phyloP scores from a whole-genome alignment of 1,140 invertebrate genomes.

The Neodiprion lecontei region DNA sequence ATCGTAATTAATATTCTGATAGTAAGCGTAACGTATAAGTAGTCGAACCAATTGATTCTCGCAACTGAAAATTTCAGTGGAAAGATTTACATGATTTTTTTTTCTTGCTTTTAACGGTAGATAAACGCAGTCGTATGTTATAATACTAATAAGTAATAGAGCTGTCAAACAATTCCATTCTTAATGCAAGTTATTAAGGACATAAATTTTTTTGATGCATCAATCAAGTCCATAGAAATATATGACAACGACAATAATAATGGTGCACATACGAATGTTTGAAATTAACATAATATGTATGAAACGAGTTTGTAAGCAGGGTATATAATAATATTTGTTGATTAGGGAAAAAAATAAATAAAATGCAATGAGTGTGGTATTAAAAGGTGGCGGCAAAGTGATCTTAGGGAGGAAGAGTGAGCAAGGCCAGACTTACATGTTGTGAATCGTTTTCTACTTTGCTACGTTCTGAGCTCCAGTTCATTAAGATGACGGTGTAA shows the following conservation, averaged over 20 bases:
- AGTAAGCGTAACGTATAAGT: too few relatives aligned
- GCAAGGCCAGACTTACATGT: constrained; percentile 56
- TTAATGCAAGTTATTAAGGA: too few relatives aligned
- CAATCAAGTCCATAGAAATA: background rate
- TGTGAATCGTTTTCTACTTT: constrained; percentile 57
- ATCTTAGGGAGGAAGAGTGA: constrained; percentile 45
- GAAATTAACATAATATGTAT: background rate
- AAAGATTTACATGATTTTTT: too few relatives aligned
- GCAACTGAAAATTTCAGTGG: too few relatives aligned
- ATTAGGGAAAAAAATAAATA: constrained; percentile 1
- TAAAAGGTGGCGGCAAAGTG: background rate
- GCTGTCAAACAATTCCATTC: background rate
- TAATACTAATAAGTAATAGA: too few relatives aligned
- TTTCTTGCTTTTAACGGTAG: too few relatives aligned
- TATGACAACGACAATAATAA: background rate
- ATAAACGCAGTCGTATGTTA: too few relatives aligned
- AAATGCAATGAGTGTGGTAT: background rate
- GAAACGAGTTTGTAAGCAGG: background rate
- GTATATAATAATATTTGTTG: background rate
- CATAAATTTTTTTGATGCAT: too few relatives aligned
- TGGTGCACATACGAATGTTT: background rate
- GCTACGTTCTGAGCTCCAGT: constrained; percentile 63
- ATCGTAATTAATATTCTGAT: too few relatives aligned
- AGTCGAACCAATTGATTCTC: too few relatives aligned
- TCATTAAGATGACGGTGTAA: constrained; percentile 62